Evolutionary conservation across 2,888 invertebrate species (phyloP).

Genomic region (Drosophila koepferae): DNA sequence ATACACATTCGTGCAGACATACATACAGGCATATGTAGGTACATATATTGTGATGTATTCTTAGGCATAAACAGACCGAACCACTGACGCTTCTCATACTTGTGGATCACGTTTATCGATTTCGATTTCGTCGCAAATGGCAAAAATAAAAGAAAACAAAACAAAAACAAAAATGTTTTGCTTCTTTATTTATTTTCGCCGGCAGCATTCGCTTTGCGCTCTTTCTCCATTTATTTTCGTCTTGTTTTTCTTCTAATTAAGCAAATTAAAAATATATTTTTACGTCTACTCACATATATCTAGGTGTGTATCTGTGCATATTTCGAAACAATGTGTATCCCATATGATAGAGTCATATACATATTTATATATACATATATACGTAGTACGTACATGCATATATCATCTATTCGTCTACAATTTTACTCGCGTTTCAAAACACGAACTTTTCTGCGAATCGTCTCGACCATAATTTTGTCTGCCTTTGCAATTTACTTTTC

Average conservation of each 20-base stretch:
- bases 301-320: conserved; percentile 17
- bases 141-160: background rate
- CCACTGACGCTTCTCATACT: conserved; percentile 30
- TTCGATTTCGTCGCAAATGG: conserved; percentile 48
- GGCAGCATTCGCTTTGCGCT: conserved; percentile 30
- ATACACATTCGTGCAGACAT: background rate
- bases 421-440: conserved; percentile 57
- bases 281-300: conserved; percentile 7
- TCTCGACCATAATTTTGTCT: conserved; percentile 22
- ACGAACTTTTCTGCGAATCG: conserved; percentile 52
- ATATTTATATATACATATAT: background rate
- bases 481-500: conserved; percentile 34
- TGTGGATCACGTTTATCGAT: conserved; percentile 72
- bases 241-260: conserved; percentile 65
- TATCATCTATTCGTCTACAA: conserved; percentile 18
- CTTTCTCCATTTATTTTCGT: conserved; percentile 41
- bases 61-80: conserved; percentile 24
- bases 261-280: conserved; percentile 73
- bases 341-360: background rate
- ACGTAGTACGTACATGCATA: background rate
- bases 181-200: conserved; percentile 32
- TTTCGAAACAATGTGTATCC: conserved; percentile 27
- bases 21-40: background rate
- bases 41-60: background rate
- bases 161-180: conserved; percentile 23